Conservation (phyloP, 2,888 invertebrate genomes). For the Blastobasis lacticolella region DNA sequence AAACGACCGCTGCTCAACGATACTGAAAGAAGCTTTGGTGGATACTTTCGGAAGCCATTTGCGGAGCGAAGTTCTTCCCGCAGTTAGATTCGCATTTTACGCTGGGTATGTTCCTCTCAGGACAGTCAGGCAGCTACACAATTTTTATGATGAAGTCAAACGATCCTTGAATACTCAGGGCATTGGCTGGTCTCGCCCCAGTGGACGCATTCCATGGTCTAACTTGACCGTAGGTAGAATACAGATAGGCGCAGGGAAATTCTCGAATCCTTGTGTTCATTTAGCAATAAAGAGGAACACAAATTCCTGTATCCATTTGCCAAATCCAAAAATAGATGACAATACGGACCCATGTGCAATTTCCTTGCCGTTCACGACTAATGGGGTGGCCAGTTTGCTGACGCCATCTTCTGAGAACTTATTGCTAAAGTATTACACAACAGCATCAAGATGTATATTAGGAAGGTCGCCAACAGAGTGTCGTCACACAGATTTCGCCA, state of each 20-base stretch:
- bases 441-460: constrained; percentile 52
- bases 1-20: constrained; percentile 22
- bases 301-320: constrained; percentile 51
- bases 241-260: constrained; percentile 35
- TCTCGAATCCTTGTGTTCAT: constrained; percentile 42
- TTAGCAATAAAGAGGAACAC: constrained; percentile 46
- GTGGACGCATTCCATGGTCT: constrained; percentile 34
- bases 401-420: constrained; percentile 45
- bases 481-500: constrained; percentile 53
- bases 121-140: constrained; percentile 39
- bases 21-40: constrained; percentile 44
- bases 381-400: constrained; percentile 42
- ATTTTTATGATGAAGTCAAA: constrained; percentile 43
- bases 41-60: constrained; percentile 60
- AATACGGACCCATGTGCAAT: constrained; percentile 39
- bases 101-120: constrained; percentile 56
- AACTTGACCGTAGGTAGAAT: constrained; percentile 58
- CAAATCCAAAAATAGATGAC: constrained; percentile 49
- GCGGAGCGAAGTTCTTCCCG: constrained; percentile 48
- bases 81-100: constrained; percentile 54
- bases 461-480: constrained; percentile 46
- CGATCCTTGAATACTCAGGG: constrained; percentile 50
- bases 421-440: constrained; percentile 54
- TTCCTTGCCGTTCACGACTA: constrained; percentile 48
- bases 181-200: constrained; percentile 47